Evolutionary conservation across 2,797 vertebrate species (phyloP).

Genomic region (Pangasius djambal): DNA sequence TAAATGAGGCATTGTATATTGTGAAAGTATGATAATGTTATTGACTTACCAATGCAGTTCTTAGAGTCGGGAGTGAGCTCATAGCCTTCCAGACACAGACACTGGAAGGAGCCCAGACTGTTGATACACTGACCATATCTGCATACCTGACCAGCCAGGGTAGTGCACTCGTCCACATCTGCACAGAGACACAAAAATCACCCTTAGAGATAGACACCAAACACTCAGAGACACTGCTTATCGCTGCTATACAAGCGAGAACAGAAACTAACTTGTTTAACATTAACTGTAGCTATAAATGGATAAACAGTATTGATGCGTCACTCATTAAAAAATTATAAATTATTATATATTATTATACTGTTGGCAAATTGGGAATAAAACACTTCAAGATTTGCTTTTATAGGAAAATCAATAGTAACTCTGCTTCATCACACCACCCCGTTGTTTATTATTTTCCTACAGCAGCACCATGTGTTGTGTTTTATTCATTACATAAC

Average conservation of each 20-base stretch:
- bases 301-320: not conserved
- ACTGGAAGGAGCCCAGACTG: slow-evolving; percentile 89
- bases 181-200: slow-evolving; percentile 34
- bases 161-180: slow-evolving; percentile 90
- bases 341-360: not conserved
- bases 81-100: slow-evolving; percentile 90
- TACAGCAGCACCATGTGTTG: not conserved
- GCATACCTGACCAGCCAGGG: slow-evolving; percentile 89
- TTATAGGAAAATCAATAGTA: not conserved
- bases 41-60: slow-evolving; percentile 87
- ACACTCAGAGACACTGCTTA: not conserved
- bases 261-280: not conserved
- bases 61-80: slow-evolving; percentile 88
- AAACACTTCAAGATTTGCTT: not conserved
- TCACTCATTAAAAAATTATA: not conserved
- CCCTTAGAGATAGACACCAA: not conserved
- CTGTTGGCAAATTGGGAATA: not conserved
- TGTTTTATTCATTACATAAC: not conserved
- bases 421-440: not conserved
- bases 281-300: not conserved
- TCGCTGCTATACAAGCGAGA: not conserved
- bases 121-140: slow-evolving; percentile 91
- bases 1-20: not conserved
- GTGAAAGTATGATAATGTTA: not conserved
- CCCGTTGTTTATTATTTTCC: not conserved